Evolutionary conservation across 2,888 invertebrate species (phyloP).

Genomic region (Amphipoea lucens): DNA sequence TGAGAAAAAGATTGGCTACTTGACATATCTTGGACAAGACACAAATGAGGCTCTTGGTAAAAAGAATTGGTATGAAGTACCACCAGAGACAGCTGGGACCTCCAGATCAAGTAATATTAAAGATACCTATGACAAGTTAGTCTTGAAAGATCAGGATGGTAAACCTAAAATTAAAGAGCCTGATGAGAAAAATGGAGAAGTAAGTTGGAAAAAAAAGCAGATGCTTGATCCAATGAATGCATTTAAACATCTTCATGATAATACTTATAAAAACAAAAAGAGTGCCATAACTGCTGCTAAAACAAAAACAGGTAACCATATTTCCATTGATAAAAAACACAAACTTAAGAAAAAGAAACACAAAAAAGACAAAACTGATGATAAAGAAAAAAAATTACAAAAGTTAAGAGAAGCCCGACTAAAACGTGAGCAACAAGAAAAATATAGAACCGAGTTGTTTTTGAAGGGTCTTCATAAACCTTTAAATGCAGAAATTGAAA

Average conservation of each 20-base stretch:
- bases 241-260: constrained; percentile 89
- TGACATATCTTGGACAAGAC: constrained; percentile 98
- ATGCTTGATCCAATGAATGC: constrained; percentile 93
- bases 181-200: constrained; percentile 90
- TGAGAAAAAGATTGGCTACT: constrained; percentile 98
- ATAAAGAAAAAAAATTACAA: constrained; percentile 88
- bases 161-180: constrained; percentile 78
- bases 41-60: constrained; percentile 96
- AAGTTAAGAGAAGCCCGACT: constrained; percentile 94
- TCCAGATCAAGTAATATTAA: constrained; percentile 78
- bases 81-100: constrained; percentile 90
- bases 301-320: constrained; percentile 7
- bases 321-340: constrained; percentile 41
- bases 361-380: constrained; percentile 71
- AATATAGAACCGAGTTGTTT: constrained; percentile 92
- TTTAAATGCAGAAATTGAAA: constrained; percentile 54
- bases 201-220: constrained; percentile 92
- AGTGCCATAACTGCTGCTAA: constrained; percentile 33
- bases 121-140: constrained; percentile 87
- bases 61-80: constrained; percentile 96
- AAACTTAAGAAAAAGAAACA: constrained; percentile 68
- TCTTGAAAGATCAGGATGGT: constrained; percentile 86
- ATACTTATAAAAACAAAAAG: constrained; percentile 63
- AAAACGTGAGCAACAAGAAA: constrained; percentile 95
- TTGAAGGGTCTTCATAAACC: constrained; percentile 91